Evolutionary conservation across 2,797 vertebrate species (phyloP).

Genomic region (Micropoecilia bifurca): DNA sequence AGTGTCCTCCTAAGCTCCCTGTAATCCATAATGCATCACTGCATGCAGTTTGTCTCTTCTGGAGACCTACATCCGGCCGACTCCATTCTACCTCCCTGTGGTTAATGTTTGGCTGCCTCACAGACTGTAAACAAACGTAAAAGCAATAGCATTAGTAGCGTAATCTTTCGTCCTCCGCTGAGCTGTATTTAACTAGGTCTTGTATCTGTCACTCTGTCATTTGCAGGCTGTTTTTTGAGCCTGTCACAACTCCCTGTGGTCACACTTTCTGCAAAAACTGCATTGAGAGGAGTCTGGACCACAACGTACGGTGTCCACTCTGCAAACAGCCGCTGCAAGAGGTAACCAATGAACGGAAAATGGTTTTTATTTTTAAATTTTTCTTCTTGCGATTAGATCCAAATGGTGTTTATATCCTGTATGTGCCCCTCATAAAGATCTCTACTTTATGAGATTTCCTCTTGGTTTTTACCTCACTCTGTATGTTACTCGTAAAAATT

Average conservation of each 20-base stretch:
- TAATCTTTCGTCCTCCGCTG: too few species aligned
- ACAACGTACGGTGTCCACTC: constrained; percentile 90
- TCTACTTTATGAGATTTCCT: not conserved
- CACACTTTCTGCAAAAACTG: constrained; percentile 95
- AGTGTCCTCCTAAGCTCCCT: constrained; percentile 45
- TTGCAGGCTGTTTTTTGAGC: constrained; percentile 88
- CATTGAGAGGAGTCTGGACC: constrained; percentile 91
- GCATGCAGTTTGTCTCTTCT: constrained; percentile 3
- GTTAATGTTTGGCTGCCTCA: constrained; percentile 22
- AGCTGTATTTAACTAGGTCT: not conserved
- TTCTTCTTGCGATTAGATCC: too few species aligned
- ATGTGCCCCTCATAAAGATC: not conserved
- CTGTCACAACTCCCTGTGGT: constrained; percentile 91
- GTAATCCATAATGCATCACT: constrained; percentile 31
- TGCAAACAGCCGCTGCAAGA: constrained; percentile 93
- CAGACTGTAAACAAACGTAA: not conserved
- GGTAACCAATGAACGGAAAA: constrained; percentile 69
- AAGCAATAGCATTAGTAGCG: not conserved
- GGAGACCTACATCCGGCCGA: constrained; percentile 14
- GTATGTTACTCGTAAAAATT: not conserved
- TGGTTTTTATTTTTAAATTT: not conserved
- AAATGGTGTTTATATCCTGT: not conserved
- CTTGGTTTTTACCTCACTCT: not conserved
- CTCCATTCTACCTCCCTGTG: not conserved
- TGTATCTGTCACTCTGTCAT: constrained; percentile 5